Conservation (phyloP, 2,888 invertebrate genomes). For the Polydrusus tereticollis region DNA sequence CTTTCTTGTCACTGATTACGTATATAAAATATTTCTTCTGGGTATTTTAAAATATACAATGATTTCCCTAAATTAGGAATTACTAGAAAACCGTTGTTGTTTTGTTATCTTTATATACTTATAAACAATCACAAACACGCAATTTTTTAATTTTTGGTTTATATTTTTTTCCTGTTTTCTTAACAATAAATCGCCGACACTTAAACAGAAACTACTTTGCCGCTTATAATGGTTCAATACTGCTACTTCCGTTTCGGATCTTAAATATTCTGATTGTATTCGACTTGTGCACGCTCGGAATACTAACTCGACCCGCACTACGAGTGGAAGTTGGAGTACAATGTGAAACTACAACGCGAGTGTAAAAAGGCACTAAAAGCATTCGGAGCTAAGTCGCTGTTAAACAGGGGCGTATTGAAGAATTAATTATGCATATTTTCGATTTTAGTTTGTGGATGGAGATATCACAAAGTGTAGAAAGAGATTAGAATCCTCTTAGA, state of each 20-base stretch:
- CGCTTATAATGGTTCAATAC: conserved; percentile 35
- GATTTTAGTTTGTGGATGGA: too few relatives aligned
- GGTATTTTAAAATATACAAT: too few relatives aligned
- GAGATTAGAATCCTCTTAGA: too few relatives aligned
- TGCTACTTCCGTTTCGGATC: conserved; percentile 48
- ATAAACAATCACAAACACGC: too few relatives aligned
- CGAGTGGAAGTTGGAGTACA: conserved; percentile 30
- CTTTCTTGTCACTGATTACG: too few relatives aligned
- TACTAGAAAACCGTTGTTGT: too few relatives aligned
- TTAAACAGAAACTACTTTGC: conserved; percentile 33
- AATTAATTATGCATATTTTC: background rate
- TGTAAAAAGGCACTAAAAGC: conserved; percentile 14
- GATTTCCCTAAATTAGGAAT: too few relatives aligned
- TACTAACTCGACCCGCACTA: conserved; percentile 41
- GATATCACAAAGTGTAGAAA: too few relatives aligned
- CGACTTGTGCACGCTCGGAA: conserved; percentile 39
- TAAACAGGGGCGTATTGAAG: background rate
- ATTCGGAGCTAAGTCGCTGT: conserved; percentile 9
- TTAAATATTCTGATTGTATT: conserved; percentile 50
- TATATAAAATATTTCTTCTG: too few relatives aligned
- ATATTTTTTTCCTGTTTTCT: too few relatives aligned
- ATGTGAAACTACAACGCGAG: background rate
- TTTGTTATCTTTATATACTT: too few relatives aligned
- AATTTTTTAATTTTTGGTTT: too few relatives aligned
- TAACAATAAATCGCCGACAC: conserved; percentile 5